Base-by-base conservation (phyloP, 2,888 invertebrate genomes). In the Dione juno region DNA sequence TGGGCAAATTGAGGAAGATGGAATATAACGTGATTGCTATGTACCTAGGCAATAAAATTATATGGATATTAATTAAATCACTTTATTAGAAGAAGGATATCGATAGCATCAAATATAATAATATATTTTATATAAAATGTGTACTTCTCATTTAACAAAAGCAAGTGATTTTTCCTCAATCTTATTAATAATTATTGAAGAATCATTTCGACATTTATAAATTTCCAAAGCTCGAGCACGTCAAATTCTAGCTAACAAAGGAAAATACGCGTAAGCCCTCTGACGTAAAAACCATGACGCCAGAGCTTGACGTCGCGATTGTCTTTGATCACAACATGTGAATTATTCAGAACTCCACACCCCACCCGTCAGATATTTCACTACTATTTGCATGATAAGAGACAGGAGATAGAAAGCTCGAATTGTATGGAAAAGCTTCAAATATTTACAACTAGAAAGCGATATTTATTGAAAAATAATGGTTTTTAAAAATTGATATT, bases 271-370 rank as follows among this genome's bases (percentile, higher is more conserved):
- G 74, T 70, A 76, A 76, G 77, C 77, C 72, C 70, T 79, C 79
- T 79, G 80, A 75, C 76, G 81, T 82, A 84, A 86, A 86, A 87
- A 87, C 78, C 80, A 73, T 82, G 82, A 82, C 83, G 80, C 78
- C 78, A 75, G 83, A 88, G 82, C 73, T 71, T 71, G 84, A 88
- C 87, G 82, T 82, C 83, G 84, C 86, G 82, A 88, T 88, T 88
- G 88, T 89, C 89, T 89, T 89, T 89, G 89, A 89, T 89, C 89
- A 87, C 81, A 85, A 85, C 80, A 84, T 79, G 81, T 88, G 88
- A 87, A 89, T 88, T 83, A 88, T 88, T 88, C 86, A 88, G 82
- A 76, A 76, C 52, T 19, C 43, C 19, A 52, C 65, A 66, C 74
- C 74, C 71, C 74, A 72, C 75, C 73, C 72, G 75, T 71, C 74